These are phyloP conservation scores for Psilopsiagon aymara DNA, from an alignment of 2,113 vertebrate genomes.

Conservation along the genomic window DNA sequence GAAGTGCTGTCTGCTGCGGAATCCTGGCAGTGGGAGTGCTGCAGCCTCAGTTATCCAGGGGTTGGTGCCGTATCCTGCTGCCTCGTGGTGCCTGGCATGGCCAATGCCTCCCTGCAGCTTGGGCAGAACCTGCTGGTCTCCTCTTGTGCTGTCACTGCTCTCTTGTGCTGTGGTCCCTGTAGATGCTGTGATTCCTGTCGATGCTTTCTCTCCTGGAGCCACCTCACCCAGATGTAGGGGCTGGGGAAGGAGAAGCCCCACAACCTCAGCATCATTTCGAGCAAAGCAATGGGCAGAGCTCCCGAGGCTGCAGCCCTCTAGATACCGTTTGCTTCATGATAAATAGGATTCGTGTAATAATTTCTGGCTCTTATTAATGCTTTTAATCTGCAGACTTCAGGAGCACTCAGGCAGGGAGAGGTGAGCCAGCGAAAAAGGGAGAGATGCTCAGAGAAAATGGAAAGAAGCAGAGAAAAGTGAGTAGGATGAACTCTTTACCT, in stretches of 20 bases:
- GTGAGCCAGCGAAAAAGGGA: neutral
- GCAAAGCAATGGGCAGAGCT: fast-evolving
- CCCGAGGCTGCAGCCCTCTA: neutral
- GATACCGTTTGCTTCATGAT: neutral
- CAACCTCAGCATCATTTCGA: neutral
- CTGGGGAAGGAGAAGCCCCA: neutral
- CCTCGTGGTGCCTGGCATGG: neutral
- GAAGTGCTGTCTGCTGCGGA: neutral
- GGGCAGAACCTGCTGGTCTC: neutral
- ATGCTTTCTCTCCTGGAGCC: neutral
- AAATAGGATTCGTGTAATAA: neutral
- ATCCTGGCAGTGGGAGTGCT: neutral
- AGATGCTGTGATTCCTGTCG: neutral
- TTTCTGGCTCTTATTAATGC: neutral
- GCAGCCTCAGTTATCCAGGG: fast-evolving
- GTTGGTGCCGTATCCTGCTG: neutral
- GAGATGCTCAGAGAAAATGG: neutral
- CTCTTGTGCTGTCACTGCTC: fast-evolving
- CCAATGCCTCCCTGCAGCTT: neutral
- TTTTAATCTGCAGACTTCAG: slow-evolving; percentile 19
- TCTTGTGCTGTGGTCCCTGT: fast-evolving
- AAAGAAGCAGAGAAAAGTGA: neutral
- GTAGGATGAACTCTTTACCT: slow-evolving; percentile 52
- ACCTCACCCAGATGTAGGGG: fast-evolving
- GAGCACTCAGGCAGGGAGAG: neutral